These are phyloP conservation scores for Nibea albiflora DNA, from an alignment of 2,113 vertebrate species.

Conservation along the genomic window DNA sequence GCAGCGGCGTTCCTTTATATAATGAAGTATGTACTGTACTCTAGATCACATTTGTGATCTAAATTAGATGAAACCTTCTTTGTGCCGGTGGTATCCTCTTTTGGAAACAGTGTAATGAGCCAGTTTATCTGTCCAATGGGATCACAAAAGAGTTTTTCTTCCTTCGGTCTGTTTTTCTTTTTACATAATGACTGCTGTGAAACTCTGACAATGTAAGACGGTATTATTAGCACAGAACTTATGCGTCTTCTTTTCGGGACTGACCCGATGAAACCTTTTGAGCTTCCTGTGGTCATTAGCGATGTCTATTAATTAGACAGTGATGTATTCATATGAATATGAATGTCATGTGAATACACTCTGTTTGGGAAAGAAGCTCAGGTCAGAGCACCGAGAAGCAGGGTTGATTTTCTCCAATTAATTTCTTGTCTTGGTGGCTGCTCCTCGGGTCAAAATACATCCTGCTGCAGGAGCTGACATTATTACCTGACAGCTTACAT, in stretches of 20 bases:
- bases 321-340: slow-evolving; percentile 34
- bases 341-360: too few relatives aligned
- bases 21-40: neutral
- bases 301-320: slow-evolving; percentile 42
- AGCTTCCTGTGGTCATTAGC: slow-evolving; percentile 31
- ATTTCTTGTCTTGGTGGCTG: slow-evolving; percentile 35
- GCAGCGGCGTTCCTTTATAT: slow-evolving; percentile 6
- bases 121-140: slow-evolving; percentile 22
- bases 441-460: slow-evolving; percentile 37
- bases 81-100: neutral
- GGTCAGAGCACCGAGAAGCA: neutral
- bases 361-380: neutral
- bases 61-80: neutral
- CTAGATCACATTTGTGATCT: neutral
- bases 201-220: slow-evolving; percentile 8
- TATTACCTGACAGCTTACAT: slow-evolving; percentile 23
- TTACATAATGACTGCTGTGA: slow-evolving; percentile 2
- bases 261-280: slow-evolving; percentile 41
- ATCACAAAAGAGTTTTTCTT: slow-evolving; percentile 8
- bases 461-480: slow-evolving; percentile 19
- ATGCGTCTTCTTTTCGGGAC: slow-evolving; percentile 12
- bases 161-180: neutral
- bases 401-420: slow-evolving; percentile 59
- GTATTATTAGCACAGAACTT: slow-evolving; percentile 21
- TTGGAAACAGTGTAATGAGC: slow-evolving; percentile 15